A percentile compares a stretch with the other conserved stretches of the same genome.
Evolutionary conservation across 2,113 vertebrate species (phyloP).

Genomic region (Sinocyclocheilus maitianheensis): DNA sequence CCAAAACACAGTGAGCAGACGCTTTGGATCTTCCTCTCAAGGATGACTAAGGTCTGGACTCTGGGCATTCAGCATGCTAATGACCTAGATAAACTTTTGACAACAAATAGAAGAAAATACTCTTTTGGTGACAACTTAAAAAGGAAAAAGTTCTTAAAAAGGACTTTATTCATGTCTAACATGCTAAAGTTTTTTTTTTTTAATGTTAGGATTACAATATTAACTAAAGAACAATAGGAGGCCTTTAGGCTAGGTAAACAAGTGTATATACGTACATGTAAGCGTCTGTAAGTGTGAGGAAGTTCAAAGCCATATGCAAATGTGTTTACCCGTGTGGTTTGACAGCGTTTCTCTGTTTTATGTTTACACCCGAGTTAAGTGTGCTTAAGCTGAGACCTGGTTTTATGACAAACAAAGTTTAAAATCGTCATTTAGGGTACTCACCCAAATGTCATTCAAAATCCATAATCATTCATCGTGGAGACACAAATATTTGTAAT

Average conservation of each 20-base stretch:
- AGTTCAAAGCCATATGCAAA: not conserved
- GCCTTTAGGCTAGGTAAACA: not conserved
- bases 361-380: not conserved
- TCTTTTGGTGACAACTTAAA: not conserved
- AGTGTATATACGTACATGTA: not conserved
- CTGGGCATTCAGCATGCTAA: not conserved
- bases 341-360: not conserved
- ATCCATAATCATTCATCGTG: not conserved
- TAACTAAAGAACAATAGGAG: not conserved
- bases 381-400: not conserved
- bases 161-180: not conserved
- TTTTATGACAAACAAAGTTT: not conserved
- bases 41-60: not conserved
- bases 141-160: not conserved
- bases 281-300: not conserved
- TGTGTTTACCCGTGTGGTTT: slow-evolving; percentile 17
- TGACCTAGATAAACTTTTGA: not conserved
- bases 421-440: not conserved
- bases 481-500: not conserved
- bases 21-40: not conserved
- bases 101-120: not conserved
- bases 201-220: not conserved
- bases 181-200: not conserved
- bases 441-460: not conserved
- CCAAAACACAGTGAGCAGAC: not conserved